Percentiles rank a stretch among this genome's conserved stretches.
phyloP scores from a whole-genome alignment of 1,140 invertebrate genomes.

The Himalopsyche phryganea region DNA sequence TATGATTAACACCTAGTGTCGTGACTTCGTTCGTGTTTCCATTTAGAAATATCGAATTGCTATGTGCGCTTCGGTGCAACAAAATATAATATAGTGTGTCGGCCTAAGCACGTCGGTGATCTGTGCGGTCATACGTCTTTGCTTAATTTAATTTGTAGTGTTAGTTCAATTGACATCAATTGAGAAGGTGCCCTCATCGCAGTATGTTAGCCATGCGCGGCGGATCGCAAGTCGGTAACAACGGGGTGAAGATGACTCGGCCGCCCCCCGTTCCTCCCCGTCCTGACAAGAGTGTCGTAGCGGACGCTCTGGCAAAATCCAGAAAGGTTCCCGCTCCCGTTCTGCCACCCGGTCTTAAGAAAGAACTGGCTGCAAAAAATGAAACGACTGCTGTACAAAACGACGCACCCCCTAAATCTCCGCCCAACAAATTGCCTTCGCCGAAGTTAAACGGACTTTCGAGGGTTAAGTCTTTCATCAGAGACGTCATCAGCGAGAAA shows the following conservation, averaged over 20 bases:
- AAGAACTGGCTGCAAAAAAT: conserved; percentile 41
- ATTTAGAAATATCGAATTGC: too few species aligned
- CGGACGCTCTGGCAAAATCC: conserved; percentile 64
- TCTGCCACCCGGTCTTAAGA: conserved; percentile 49
- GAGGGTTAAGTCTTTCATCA: conserved; percentile 51
- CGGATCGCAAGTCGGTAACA: conserved; percentile 24
- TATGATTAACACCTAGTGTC: too few species aligned
- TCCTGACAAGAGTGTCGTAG: conserved; percentile 64
- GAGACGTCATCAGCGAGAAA: conserved; percentile 52
- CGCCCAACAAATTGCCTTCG: conserved; percentile 48
- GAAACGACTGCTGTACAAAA: conserved; percentile 45
- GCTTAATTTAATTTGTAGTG: conserved; percentile 31
- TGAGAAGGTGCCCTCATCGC: conserved; percentile 1
- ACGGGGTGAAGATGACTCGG: conserved; percentile 43
- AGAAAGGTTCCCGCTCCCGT: conserved; percentile 53
- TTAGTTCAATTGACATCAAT: conserved; percentile 26
- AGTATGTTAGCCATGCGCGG: conserved; percentile 32
- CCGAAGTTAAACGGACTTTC: conserved; percentile 49
- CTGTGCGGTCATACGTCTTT: conserved; percentile 10
- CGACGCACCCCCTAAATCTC: conserved; percentile 48
- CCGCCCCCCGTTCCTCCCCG: conserved; percentile 71
- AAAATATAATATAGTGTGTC: not conserved
- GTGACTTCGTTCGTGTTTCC: too few species aligned
- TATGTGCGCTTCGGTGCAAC: not conserved
- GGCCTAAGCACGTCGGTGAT: not conserved